These are phyloP conservation scores for Cryptus armator DNA, from an alignment of 2,888 invertebrate genomes.

Conservation along the genomic window DNA sequence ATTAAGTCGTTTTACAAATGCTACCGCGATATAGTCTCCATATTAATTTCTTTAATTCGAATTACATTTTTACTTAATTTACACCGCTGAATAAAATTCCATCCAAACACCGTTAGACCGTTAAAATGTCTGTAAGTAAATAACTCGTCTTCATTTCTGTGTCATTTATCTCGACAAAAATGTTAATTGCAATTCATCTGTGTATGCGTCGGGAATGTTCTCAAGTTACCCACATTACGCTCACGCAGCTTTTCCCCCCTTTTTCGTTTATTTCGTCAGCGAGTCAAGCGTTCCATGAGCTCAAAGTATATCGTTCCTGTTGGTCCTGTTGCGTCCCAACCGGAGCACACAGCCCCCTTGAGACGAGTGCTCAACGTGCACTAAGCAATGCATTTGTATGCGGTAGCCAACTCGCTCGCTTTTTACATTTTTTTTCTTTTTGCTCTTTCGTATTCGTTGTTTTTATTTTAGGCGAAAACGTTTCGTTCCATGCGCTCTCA, in stretches of 20 bases:
- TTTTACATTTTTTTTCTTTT: conserved; percentile 70
- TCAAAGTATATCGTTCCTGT: conserved; percentile 13
- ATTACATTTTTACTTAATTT: no score
- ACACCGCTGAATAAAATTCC: no score
- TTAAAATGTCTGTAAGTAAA: not conserved
- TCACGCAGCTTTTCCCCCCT: conserved; percentile 31
- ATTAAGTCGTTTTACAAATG: no score
- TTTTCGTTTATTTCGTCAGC: conserved; percentile 62
- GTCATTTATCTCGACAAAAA: conserved; percentile 30
- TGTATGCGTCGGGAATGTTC: conserved; percentile 38
- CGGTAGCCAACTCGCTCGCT: conserved; percentile 61
- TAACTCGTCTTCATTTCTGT: not conserved
- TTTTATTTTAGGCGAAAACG: conserved; percentile 68
- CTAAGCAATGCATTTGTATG: conserved; percentile 76
- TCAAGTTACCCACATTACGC: conserved; percentile 45
- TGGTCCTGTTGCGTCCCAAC: conserved; percentile 6
- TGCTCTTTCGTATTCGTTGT: conserved; percentile 33
- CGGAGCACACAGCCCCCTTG: conserved; percentile 1
- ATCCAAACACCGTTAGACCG: no score
- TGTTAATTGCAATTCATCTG: conserved; percentile 56
- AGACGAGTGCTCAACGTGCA: conserved; percentile 59
- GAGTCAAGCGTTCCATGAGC: conserved; percentile 40
- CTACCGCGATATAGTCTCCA: no score
- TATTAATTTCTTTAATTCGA: no score
- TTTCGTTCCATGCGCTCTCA: conserved; percentile 72